Conservation (phyloP, 2,888 invertebrate species). For the Heteropelma amictum region DNA sequence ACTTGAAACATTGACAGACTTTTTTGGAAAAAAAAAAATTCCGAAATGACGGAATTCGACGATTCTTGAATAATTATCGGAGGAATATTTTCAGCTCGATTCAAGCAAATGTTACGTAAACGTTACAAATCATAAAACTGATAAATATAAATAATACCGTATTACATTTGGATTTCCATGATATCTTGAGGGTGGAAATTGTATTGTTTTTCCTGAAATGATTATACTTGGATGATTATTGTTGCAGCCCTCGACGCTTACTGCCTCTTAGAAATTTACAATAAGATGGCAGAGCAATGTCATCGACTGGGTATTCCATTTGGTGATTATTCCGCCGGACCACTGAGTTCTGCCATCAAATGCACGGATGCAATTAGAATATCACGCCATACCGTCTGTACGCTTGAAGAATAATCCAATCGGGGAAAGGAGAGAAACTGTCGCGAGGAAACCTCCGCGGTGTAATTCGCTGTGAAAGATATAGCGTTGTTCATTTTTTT, state of each 20-base stretch:
- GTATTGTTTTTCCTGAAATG: not conserved
- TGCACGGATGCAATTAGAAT: conserved; percentile 78
- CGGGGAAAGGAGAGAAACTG: conserved; percentile 9
- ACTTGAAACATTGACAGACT: too few species aligned
- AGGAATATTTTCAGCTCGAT: too few species aligned
- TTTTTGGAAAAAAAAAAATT: too few species aligned
- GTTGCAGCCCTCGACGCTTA: conserved; percentile 89
- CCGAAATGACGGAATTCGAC: too few species aligned
- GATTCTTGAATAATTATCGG: too few species aligned
- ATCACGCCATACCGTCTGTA: conserved; percentile 43
- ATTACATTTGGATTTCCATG: not conserved
- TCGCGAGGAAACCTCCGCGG: not conserved
- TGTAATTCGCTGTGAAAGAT: conserved; percentile 63
- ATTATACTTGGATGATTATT: not conserved
- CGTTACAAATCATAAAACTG: too few species aligned
- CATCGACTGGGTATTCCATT: conserved; percentile 81
- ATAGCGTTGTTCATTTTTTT: conserved; percentile 62
- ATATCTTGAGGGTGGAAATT: not conserved
- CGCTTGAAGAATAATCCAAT: conserved; percentile 33
- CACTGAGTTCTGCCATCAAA: conserved; percentile 72
- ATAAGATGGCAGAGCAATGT: conserved; percentile 80
- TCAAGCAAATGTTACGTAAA: too few species aligned
- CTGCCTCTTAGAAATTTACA: conserved; percentile 90
- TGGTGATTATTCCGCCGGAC: conserved; percentile 82
- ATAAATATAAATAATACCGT: too few species aligned